phyloP scores from a whole-genome alignment of 2,113 vertebrate genomes.

The Chaetops frenatus region DNA sequence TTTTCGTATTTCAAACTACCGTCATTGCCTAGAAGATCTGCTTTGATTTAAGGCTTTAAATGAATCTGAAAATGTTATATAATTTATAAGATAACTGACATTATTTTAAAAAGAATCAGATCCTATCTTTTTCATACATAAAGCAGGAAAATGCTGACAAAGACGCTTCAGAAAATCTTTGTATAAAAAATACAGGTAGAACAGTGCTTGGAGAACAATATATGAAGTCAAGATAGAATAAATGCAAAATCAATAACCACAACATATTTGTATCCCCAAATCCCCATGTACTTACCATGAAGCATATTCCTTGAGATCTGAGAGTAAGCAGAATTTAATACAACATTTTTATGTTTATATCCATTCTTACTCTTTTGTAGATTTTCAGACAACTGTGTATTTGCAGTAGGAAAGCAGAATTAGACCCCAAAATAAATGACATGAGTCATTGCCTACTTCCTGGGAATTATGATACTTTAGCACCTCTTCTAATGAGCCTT shows the following conservation, averaged over 20 bases:
- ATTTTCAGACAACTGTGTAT: not conserved
- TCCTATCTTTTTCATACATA: not conserved
- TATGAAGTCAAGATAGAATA: not conserved
- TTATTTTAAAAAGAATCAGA: not conserved
- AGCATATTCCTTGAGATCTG: not conserved
- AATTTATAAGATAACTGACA: not conserved
- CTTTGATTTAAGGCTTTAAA: not conserved
- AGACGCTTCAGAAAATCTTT: not conserved
- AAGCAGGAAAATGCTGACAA: not conserved
- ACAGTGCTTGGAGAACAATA: not conserved
- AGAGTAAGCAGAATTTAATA: not conserved
- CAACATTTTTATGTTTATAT: not conserved
- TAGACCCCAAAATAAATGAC: conserved; percentile 3
- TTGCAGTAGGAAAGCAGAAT: not conserved
- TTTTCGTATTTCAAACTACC: not conserved
- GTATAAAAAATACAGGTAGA: not conserved
- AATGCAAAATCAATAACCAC: not conserved
- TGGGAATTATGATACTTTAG: not conserved
- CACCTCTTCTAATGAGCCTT: conserved; percentile 9
- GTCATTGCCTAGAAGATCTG: not conserved
- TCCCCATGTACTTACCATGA: not conserved
- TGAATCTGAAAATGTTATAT: not conserved
- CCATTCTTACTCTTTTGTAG: not conserved
- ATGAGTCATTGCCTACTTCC: conserved; percentile 10
- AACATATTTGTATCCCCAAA: not conserved